Evolutionary conservation across 2,113 vertebrate genomes (phyloP).

Genomic region (Mustela nigripes): DNA sequence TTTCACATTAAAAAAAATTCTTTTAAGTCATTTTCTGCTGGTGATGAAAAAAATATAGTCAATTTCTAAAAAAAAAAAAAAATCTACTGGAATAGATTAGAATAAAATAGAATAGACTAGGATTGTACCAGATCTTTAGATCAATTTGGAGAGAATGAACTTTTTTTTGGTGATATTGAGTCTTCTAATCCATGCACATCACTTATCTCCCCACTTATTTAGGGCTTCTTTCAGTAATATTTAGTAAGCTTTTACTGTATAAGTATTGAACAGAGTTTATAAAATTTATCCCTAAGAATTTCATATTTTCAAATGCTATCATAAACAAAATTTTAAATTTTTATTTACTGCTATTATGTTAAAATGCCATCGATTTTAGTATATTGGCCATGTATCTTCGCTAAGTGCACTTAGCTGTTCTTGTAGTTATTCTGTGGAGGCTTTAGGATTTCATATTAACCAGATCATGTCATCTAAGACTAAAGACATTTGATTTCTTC

Average conservation of each 20-base stretch:
- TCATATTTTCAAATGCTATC: conserved; percentile 36
- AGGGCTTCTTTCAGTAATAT: neutral
- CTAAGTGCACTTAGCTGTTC: neutral
- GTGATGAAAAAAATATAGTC: neutral
- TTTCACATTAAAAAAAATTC: neutral
- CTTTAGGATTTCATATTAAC: neutral
- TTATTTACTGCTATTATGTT: neutral
- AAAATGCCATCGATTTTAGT: too few relatives aligned
- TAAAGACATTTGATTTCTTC: conserved; percentile 5
- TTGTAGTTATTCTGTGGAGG: neutral
- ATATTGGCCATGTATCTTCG: neutral
- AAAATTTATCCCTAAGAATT: conserved; percentile 34
- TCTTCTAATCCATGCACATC: neutral
- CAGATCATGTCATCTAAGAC: neutral
- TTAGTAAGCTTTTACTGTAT: neutral
- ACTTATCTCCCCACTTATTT: neutral
- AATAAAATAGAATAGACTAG: too few relatives aligned
- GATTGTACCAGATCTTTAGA: neutral
- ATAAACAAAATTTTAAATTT: conserved; percentile 42
- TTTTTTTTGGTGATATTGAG: neutral
- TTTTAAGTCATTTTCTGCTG: neutral
- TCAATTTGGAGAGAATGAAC: neutral
- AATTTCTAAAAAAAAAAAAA: neutral
- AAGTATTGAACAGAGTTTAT: conserved; percentile 22
- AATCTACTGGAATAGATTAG: neutral